Evolutionary conservation across 2,797 vertebrate species (phyloP).

Genomic region (Novumbra hubbsi): DNA sequence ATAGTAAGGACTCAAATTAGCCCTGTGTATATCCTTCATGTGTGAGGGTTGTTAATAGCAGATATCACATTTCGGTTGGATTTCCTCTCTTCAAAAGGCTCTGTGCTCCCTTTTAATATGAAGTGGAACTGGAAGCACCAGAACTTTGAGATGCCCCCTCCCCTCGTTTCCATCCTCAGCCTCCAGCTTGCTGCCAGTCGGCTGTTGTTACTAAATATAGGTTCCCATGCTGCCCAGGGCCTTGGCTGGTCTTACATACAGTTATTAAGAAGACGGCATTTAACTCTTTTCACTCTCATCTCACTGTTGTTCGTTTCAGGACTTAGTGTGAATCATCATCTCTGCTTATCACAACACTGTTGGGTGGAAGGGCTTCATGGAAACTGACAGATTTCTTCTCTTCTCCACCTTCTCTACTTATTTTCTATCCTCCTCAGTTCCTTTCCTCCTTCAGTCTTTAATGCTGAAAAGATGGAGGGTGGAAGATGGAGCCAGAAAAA

Average conservation of each 20-base stretch:
- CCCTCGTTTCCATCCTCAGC: constrained; percentile 13
- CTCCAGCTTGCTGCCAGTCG: constrained; percentile 21
- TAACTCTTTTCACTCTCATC: neutral
- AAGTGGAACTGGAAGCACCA: neutral
- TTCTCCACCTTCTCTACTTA: constrained; percentile 22
- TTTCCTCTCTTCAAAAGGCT: neutral
- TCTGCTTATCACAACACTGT: constrained; percentile 22
- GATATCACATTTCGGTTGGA: neutral
- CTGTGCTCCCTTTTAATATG: neutral
- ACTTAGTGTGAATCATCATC: neutral
- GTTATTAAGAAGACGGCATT: constrained; percentile 2
- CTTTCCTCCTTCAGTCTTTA: constrained; percentile 47
- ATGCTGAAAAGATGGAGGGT: constrained; percentile 42
- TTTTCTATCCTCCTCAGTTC: neutral
- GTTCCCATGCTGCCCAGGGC: constrained; percentile 16
- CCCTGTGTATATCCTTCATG: neutral
- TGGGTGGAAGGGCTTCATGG: constrained; percentile 33
- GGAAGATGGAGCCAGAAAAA: constrained; percentile 66
- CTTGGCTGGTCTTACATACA: constrained; percentile 7
- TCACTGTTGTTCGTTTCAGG: neutral
- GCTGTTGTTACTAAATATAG: constrained; percentile 49
- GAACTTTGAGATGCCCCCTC: neutral
- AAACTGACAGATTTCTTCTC: constrained; percentile 44
- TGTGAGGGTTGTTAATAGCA: neutral
- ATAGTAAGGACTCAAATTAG: neutral